Evolutionary conservation across 2,888 invertebrate species (phyloP).

Genomic region (Furcula furcula): DNA sequence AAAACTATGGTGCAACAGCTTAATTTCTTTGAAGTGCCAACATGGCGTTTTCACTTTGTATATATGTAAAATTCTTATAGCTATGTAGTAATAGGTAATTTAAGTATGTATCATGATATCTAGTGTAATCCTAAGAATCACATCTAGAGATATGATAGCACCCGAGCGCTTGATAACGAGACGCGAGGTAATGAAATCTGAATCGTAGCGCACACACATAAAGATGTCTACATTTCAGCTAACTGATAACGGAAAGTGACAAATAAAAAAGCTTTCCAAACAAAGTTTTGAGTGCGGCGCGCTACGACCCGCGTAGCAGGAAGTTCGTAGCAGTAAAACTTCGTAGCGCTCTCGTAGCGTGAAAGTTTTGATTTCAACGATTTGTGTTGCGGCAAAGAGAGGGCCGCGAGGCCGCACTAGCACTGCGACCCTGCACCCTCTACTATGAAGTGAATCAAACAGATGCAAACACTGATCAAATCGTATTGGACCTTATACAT

Average conservation of each 20-base stretch:
- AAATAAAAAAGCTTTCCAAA: constrained; percentile 78
- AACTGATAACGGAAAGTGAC: constrained; percentile 76
- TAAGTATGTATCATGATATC: too few species aligned
- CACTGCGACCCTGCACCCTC: constrained; percentile 61
- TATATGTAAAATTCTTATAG: too few species aligned
- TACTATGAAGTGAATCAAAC: constrained; percentile 26
- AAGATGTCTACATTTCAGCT: constrained; percentile 59
- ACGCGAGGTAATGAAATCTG: constrained; percentile 34
- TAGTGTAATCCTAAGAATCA: constrained; percentile 6
- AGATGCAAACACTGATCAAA: constrained; percentile 6
- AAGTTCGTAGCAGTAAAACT: constrained; percentile 82
- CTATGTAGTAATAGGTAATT: too few species aligned
- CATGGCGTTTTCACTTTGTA: too few species aligned
- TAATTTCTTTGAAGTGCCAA: too few species aligned
- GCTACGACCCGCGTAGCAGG: constrained; percentile 78
- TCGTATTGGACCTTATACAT: constrained; percentile 27
- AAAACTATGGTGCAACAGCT: too few species aligned
- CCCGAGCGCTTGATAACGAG: constrained; percentile 31
- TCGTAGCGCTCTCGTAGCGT: constrained; percentile 81
- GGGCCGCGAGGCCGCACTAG: constrained; percentile 74
- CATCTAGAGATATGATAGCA: constrained; percentile 11
- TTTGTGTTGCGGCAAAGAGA: constrained; percentile 78
- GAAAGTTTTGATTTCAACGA: constrained; percentile 83
- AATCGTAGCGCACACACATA: constrained; percentile 41
- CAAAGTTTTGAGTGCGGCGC: constrained; percentile 78